Evolutionary conservation across 2,797 vertebrate genomes (phyloP).

Genomic region (Tenualosa ilisha): DNA sequence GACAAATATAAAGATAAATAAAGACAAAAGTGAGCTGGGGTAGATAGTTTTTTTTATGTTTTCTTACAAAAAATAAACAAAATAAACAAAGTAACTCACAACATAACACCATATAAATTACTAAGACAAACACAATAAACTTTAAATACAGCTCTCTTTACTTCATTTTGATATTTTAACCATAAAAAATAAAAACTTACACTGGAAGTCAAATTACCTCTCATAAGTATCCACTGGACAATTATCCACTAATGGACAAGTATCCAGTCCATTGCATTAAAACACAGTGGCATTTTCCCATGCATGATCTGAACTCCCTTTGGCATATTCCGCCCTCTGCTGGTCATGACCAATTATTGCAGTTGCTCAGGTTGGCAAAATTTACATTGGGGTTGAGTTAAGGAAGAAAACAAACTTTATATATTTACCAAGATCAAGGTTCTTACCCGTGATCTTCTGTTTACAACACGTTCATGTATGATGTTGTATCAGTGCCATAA

Average conservation of each 20-base stretch:
- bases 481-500: slow-evolving; percentile 40
- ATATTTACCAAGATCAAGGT: not conserved
- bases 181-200: slow-evolving; percentile 51
- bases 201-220: slow-evolving; percentile 48
- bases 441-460: not conserved
- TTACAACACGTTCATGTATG: slow-evolving; percentile 24
- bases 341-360: slow-evolving; percentile 43
- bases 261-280: slow-evolving; percentile 53
- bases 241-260: not conserved
- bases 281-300: slow-evolving; percentile 29
- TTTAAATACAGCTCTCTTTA: slow-evolving; percentile 64
- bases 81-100: slow-evolving; percentile 66
- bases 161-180: slow-evolving; percentile 40
- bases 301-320: slow-evolving; percentile 30
- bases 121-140: slow-evolving; percentile 71
- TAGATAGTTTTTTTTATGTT: slow-evolving; percentile 59
- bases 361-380: not conserved
- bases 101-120: slow-evolving; percentile 75
- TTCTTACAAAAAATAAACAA: slow-evolving; percentile 52
- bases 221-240: slow-evolving; percentile 37
- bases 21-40: slow-evolving; percentile 4
- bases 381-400: slow-evolving; percentile 19
- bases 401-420: slow-evolving; percentile 1
- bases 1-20: no score
- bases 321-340: slow-evolving; percentile 45